A percentile compares a stretch with the other conserved stretches of the same genome.
These are phyloP conservation scores for Brachypodius melanocephalos DNA, from an alignment of 2,113 vertebrate species.

Conservation along the genomic window DNA sequence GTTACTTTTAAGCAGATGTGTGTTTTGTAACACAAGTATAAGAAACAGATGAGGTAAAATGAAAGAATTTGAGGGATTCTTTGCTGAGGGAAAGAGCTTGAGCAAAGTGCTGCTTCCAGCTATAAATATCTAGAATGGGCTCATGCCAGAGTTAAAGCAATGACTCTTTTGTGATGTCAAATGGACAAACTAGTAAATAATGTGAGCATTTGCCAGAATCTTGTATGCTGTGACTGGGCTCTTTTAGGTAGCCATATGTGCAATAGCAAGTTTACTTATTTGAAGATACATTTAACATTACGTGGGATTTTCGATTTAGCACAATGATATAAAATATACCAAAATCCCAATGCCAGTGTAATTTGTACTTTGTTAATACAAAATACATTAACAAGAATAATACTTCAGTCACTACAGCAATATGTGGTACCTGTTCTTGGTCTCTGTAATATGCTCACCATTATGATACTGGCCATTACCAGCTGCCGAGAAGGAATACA, in stretches of 20 bases:
- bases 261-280: not conserved
- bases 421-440: not conserved
- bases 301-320: not conserved
- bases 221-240: not conserved
- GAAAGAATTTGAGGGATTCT: not conserved
- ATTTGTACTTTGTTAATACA: not conserved
- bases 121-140: not conserved
- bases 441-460: not conserved
- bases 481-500: accelerated
- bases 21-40: not conserved
- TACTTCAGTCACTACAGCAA: not conserved
- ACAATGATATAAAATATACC: not conserved
- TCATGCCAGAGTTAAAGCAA: not conserved
- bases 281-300: not conserved
- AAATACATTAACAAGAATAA: not conserved
- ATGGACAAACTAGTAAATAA: not conserved
- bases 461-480: not conserved
- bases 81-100: not conserved
- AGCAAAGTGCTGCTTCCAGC: not conserved
- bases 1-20: not conserved
- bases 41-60: not conserved
- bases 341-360: not conserved
- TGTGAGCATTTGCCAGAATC: not conserved
- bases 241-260: not conserved
- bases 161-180: not conserved